Evolutionary conservation across 2,888 invertebrate genomes (phyloP), one percentile per base, ranked within the genome.

Genomic region (Drosophila prostipennis): DNA sequence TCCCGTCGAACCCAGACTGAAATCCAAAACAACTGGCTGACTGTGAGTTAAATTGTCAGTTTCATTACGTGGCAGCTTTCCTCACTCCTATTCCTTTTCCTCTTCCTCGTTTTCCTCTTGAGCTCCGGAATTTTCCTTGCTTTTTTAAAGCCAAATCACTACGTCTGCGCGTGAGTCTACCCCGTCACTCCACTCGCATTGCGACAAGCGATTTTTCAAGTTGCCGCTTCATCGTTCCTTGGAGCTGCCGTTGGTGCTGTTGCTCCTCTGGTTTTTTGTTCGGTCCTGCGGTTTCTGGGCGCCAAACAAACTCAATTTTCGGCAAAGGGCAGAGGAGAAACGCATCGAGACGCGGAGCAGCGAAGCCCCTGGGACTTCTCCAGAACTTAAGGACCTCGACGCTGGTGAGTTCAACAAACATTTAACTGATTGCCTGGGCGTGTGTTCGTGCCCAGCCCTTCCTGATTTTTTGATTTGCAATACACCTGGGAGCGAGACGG

Each of bases 401-500:
- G 69, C 49, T 74, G 77, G 82, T 85, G 83, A 80, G 87, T 82
- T 84, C 78, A 80, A 80, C 86, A 88, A 88, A 87, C 87, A 88
- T 88, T 88, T 88, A 88, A 88, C 87, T 88, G 87, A 88, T 88
- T 88, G 89, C 82, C 81, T 79, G 89, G 87, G 89, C 84, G 87
- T 89, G 80, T 76, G 77, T 73, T 64, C 54, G 63, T 61, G 63
- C 54, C 53, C 64, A 34, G 64, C 26, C 37, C 64, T 69, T 61
- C n/a, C 71, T 64, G 71, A 71, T 71, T 71, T 90, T 90, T 90
- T 90, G 90, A 90, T 90, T 90, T 90, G 90, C 89, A 80, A 90
- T 90, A 89, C 90, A 90, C 90, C 90, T 90, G 90, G 90, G 90
- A 90, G 90, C 90, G 90, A 87, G 60, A 29, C 69, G 48, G 64